Base-by-base conservation (phyloP, 2,113 vertebrate genomes). In the Pterocles orientalis region DNA sequence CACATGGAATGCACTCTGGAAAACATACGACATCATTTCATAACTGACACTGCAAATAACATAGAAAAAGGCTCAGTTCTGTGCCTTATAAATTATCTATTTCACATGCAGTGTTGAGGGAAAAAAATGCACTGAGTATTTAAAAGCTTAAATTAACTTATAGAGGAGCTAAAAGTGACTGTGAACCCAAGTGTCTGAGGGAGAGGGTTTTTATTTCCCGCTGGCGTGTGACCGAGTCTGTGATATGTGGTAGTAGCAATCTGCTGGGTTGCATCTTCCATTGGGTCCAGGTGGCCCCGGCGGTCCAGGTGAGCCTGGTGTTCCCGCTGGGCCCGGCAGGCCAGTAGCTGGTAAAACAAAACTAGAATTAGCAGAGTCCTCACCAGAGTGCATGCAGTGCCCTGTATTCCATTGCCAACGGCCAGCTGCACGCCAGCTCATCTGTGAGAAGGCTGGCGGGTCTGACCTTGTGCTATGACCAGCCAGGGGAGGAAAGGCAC, bases 221-320 rank as follows among this genome's bases (percentile, higher is more conserved):
- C 97, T 97, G 91, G 93, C 78, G 68, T 36, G 95, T 71, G 95
- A 79, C 72, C 80, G 97, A 82, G 94, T 57, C 82, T 98, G 98
- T 73, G 98, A 92, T 14, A 95, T 24, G 23, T 98, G 97, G 82
- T 98, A 97, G 80, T 98, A 95, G 88, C 99, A 99, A 88, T 99
- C 99, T 29, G 98, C 96, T 2, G 99, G 99, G 95, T 98, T 98
- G 89, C 99, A 99, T 33, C 97, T 98, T 95, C 99, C 99, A 6
- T 92, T 92, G 48, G 98, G 94, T 92, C 99, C 99, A 1, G 98
- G 98, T 23, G 98, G 98, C 10, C 99, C 99, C 25, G 98, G 98
- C 1, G 98, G 94, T 69, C 99, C 99, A 2, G 98, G 92, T 41
- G 96, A 97, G 56, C 99, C 98, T 21, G 98, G 97, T 0, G 91